Conservation (phyloP, 2,113 vertebrate genomes). For the Cyanoramphus novaezelandiae region DNA sequence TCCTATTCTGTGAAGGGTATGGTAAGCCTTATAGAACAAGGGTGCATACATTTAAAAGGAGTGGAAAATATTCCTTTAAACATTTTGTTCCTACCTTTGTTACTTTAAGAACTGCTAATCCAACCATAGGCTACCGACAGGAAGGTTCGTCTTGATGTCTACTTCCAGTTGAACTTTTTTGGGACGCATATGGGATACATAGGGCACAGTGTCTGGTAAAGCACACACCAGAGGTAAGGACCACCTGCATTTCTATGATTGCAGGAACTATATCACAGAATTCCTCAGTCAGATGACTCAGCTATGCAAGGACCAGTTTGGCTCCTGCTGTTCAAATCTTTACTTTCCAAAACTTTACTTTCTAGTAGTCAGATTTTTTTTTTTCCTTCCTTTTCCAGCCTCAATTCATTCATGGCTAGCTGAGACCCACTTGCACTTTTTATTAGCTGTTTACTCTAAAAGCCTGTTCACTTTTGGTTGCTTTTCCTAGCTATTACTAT, state of each 20-base stretch:
- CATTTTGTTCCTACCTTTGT: background rate
- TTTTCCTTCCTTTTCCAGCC: background rate
- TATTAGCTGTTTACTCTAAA: background rate
- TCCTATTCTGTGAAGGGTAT: background rate
- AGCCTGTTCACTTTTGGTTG: background rate
- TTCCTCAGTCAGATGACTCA: background rate
- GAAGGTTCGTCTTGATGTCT: background rate
- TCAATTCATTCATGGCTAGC: background rate
- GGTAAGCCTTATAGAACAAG: background rate
- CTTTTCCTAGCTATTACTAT: background rate
- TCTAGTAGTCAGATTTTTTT: background rate
- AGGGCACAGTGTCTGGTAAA: background rate
- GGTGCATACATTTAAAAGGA: background rate
- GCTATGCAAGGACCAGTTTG: background rate
- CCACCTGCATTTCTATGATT: background rate
- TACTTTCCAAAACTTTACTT: background rate
- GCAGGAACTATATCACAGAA: background rate
- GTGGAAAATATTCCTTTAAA: background rate
- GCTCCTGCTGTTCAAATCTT: background rate
- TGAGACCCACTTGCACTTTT: background rate
- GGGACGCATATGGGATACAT: background rate
- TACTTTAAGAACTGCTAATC: background rate
- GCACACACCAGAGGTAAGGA: background rate
- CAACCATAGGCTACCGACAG: rapidly evolving
- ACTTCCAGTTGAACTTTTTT: background rate